Evolutionary conservation across 2,113 vertebrate species (phyloP).

Genomic region (Echinops telfairi): DNA sequence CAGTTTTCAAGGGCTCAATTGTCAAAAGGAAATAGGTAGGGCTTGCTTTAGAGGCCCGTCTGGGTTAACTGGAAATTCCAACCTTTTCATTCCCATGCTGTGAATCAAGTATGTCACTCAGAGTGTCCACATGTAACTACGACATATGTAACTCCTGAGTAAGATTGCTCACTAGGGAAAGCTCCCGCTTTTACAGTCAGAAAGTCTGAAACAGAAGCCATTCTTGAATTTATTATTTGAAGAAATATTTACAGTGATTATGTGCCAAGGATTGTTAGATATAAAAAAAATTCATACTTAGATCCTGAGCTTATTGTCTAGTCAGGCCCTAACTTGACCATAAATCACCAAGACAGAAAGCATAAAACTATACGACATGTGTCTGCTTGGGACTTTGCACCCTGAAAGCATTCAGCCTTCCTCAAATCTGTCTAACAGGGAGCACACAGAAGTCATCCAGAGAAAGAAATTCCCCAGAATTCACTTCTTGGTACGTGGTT

Average conservation of each 20-base stretch:
- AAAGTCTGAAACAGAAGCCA: neutral
- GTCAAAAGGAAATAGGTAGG: neutral
- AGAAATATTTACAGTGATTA: too few species aligned
- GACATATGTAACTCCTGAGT: slow-evolving; percentile 9
- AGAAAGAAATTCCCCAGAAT: neutral
- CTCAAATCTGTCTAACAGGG: neutral
- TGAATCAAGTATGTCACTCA: neutral
- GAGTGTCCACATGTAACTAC: neutral
- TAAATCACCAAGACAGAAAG: neutral
- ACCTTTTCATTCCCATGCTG: too few species aligned
- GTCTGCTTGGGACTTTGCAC: neutral
- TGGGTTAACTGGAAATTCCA: neutral
- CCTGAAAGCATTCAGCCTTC: neutral
- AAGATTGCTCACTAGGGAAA: neutral
- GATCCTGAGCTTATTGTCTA: neutral
- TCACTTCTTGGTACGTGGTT: neutral
- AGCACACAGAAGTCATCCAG: neutral
- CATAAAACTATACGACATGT: neutral
- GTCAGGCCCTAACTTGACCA: neutral
- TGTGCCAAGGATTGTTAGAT: neutral
- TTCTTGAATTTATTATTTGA: neutral
- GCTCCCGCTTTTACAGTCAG: neutral
- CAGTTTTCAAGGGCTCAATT: neutral
- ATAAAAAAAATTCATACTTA: slow-evolving; percentile 6
- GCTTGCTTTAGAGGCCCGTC: neutral